These are phyloP conservation scores for Ptychobarbus kaznakovi DNA, from an alignment of 2,797 vertebrate species.

Conservation along the genomic window DNA sequence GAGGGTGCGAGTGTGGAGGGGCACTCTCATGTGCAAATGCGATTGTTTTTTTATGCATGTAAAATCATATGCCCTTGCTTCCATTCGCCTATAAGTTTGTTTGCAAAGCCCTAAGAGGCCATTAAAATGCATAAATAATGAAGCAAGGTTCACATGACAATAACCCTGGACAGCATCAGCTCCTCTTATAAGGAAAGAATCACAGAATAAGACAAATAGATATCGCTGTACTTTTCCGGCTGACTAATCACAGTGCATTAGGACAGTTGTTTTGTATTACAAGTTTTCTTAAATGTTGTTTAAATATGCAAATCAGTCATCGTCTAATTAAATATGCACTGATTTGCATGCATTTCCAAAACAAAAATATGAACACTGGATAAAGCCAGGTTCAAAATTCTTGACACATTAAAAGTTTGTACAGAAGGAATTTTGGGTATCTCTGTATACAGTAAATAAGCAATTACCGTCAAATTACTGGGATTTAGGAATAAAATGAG, in stretches of 20 bases:
- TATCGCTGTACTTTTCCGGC: too few species aligned
- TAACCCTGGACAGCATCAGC: background rate
- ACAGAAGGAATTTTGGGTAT: background rate
- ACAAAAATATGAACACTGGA: background rate
- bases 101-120: slow-evolving; percentile 41
- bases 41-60: slow-evolving; percentile 63
- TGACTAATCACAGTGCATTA: background rate
- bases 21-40: slow-evolving; percentile 60
- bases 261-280: background rate
- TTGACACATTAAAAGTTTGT: background rate
- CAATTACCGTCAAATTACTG: background rate
- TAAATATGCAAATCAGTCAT: background rate
- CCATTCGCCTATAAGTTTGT: slow-evolving; percentile 42
- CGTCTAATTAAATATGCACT: background rate
- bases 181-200: background rate
- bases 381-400: background rate
- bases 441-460: background rate
- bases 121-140: slow-evolving; percentile 39
- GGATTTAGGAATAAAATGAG: background rate
- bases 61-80: slow-evolving; percentile 35
- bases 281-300: background rate
- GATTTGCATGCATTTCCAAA: background rate
- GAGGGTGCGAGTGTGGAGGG: slow-evolving; percentile 29
- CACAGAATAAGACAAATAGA: background rate
- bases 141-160: slow-evolving; percentile 1